phyloP scores from a whole-genome alignment of 2,797 vertebrate species.

The Alcedo quadribrachys region DNA sequence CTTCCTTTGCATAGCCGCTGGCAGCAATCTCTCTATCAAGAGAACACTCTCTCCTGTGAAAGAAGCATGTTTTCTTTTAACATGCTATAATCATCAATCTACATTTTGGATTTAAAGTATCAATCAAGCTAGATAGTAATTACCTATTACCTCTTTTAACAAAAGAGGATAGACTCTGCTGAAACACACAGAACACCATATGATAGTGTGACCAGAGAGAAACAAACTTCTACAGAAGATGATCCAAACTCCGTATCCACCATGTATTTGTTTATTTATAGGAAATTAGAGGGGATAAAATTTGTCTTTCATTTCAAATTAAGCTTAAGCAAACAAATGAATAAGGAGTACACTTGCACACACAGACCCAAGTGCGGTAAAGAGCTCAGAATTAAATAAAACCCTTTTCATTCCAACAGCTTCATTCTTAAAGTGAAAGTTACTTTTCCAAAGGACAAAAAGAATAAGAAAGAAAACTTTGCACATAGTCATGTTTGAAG shows the following conservation, averaged over 20 bases:
- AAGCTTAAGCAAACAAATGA: neutral
- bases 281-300: neutral
- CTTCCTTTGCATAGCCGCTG: slow-evolving; percentile 91
- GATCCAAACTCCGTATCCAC: neutral
- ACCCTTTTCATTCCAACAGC: neutral
- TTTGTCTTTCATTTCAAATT: neutral
- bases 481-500: neutral
- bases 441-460: neutral
- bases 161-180: neutral
- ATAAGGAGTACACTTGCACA: neutral
- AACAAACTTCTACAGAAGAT: neutral
- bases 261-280: neutral
- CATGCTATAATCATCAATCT: neutral
- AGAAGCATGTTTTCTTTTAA: neutral
- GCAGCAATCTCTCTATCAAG: slow-evolving; percentile 92
- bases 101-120: neutral
- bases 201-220: neutral
- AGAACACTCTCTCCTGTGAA: slow-evolving; percentile 83
- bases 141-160: neutral
- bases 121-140: neutral
- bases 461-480: neutral
- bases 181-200: neutral
- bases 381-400: neutral
- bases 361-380: neutral
- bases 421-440: neutral